These are phyloP conservation scores for Mylabris phalerata DNA, from an alignment of 1,140 invertebrate genomes.

Conservation along the genomic window DNA sequence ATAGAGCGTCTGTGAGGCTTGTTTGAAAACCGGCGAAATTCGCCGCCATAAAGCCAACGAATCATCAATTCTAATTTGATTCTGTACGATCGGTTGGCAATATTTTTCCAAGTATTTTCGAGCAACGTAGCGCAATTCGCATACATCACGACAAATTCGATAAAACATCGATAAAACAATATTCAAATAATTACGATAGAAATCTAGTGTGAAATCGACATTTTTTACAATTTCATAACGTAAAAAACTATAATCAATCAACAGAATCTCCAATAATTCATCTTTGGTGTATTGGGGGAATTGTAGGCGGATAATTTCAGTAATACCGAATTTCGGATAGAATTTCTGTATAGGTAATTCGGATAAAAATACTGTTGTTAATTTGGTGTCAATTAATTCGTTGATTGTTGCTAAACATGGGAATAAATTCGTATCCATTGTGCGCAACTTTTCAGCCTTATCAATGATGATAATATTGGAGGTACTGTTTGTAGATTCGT, in stretches of 20 bases:
- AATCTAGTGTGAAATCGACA: slow-evolving; percentile 46
- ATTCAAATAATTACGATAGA: slow-evolving; percentile 73
- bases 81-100: slow-evolving; percentile 62
- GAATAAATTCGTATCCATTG: slow-evolving; percentile 65
- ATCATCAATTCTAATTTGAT: slow-evolving; percentile 53
- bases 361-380: slow-evolving; percentile 71
- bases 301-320: slow-evolving; percentile 67
- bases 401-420: slow-evolving; percentile 62
- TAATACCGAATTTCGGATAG: slow-evolving; percentile 56
- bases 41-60: slow-evolving; percentile 67
- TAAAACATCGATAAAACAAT: slow-evolving; percentile 76
- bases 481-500: slow-evolving; percentile 33
- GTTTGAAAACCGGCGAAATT: slow-evolving; percentile 65
- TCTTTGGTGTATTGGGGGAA: slow-evolving; percentile 78
- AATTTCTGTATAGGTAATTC: slow-evolving; percentile 77
- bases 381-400: slow-evolving; percentile 63
- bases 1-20: slow-evolving; percentile 70
- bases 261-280: slow-evolving; percentile 68
- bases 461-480: slow-evolving; percentile 62
- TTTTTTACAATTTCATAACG: slow-evolving; percentile 23
- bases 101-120: slow-evolving; percentile 65
- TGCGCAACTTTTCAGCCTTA: slow-evolving; percentile 67
- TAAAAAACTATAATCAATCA: slow-evolving; percentile 40
- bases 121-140: slow-evolving; percentile 68
- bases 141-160: slow-evolving; percentile 70